Evolutionary conservation across 1,140 invertebrate species (phyloP).

Genomic region (Fopius arisanus): DNA sequence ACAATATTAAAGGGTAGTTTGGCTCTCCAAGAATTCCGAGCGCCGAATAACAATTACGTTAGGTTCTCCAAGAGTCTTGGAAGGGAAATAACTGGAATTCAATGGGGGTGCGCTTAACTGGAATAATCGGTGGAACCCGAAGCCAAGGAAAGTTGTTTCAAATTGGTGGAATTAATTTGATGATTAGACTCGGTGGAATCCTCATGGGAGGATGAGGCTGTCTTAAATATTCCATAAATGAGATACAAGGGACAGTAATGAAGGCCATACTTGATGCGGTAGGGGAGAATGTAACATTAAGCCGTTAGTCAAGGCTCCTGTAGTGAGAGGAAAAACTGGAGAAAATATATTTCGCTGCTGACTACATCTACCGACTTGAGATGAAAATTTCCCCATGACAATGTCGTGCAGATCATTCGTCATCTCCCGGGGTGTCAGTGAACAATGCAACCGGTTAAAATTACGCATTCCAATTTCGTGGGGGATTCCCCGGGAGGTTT

Average conservation of each 20-base stretch:
- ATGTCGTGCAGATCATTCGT: conserved; percentile 18
- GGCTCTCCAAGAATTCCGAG: conserved; percentile 9
- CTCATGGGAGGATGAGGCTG: neutral
- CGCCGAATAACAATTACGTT: conserved; percentile 22
- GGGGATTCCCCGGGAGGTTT: neutral
- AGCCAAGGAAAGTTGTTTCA: neutral
- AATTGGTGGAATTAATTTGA: conserved; percentile 6
- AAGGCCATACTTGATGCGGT: neutral
- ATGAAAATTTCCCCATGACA: conserved; percentile 24
- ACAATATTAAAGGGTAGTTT: conserved; percentile 1
- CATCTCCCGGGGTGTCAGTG: conserved; percentile 17
- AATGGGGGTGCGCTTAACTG: conserved; percentile 4
- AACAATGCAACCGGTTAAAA: conserved; percentile 26
- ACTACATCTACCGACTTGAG: conserved; percentile 8
- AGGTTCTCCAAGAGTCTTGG: neutral
- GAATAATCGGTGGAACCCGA: conserved; percentile 6
- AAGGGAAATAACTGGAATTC: conserved; percentile 18
- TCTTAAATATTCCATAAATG: neutral
- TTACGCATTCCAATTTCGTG: conserved; percentile 36
- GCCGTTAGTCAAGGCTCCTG: neutral
- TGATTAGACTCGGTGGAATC: neutral
- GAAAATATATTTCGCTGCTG: neutral
- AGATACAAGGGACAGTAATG: neutral
- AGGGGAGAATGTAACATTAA: neutral
- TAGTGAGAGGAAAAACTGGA: neutral